These are phyloP conservation scores for Stegana nigrithorax DNA, from an alignment of 2,888 invertebrate species.

Conservation along the genomic window DNA sequence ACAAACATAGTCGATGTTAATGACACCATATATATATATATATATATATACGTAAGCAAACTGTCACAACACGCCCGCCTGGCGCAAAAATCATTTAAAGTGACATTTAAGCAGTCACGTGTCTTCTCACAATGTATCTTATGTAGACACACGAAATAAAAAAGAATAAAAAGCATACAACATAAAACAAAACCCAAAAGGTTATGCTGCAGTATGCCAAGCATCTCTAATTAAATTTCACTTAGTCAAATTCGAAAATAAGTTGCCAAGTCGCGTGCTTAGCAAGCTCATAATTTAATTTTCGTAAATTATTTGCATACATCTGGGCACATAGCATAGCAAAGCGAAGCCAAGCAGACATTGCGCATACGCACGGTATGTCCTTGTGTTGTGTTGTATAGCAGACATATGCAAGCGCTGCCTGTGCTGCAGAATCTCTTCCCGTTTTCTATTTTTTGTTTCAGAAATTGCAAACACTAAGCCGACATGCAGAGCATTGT, in stretches of 20 bases:
- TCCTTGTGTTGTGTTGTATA: no score
- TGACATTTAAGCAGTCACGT: no score
- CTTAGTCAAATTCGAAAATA: slow-evolving; percentile 3
- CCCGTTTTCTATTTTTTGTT: background rate
- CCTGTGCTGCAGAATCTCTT: background rate
- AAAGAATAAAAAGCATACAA: background rate
- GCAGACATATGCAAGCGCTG: background rate
- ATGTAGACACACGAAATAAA: no score
- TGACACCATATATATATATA: no score
- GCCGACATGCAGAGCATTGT: no score
- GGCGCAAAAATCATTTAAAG: no score
- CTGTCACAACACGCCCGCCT: background rate
- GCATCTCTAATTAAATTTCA: slow-evolving; percentile 8
- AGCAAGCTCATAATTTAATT: slow-evolving; percentile 6
- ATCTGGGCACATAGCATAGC: background rate
- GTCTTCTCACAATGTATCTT: no score
- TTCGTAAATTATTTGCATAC: slow-evolving; percentile 11
- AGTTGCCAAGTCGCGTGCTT: background rate
- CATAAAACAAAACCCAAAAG: background rate
- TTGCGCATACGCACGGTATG: slow-evolving; percentile 6
- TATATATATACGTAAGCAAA: background rate
- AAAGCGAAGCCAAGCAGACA: background rate
- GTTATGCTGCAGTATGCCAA: background rate
- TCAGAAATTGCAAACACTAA: no score
- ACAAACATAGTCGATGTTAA: no score